phyloP scores from a whole-genome alignment of 2,113 vertebrate genomes.

The sheep (Ovis aries) region DNA sequence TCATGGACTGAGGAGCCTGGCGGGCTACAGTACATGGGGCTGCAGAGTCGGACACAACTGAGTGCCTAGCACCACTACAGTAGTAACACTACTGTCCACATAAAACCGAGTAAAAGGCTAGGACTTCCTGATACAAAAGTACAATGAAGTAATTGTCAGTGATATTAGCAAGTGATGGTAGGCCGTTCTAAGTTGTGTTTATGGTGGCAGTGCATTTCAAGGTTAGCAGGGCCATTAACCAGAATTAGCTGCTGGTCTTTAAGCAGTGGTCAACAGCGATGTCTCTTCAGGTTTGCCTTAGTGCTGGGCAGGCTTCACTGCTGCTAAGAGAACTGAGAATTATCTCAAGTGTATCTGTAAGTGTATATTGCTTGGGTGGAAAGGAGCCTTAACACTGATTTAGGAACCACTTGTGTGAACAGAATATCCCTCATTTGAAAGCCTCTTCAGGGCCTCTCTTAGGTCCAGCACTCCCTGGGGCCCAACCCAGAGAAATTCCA shows the following conservation, averaged over 20 bases:
- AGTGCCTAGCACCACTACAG: neutral
- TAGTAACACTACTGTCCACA: accelerated
- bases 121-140: neutral
- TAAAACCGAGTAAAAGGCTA: accelerated
- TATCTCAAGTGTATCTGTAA: neutral
- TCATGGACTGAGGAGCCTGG: neutral
- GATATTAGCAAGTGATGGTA: neutral
- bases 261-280: neutral
- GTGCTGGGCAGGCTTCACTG: neutral
- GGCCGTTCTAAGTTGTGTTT: neutral
- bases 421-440: neutral
- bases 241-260: neutral
- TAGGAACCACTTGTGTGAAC: neutral
- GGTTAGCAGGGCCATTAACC: too few species aligned
- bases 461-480: neutral
- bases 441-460: neutral
- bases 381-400: neutral
- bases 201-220: neutral
- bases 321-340: neutral
- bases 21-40: neutral
- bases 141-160: neutral
- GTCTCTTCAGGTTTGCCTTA: neutral
- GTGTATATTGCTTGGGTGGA: neutral
- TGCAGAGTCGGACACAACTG: neutral
- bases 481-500: neutral